phyloP scores from a whole-genome alignment of 1,140 invertebrate genomes.

The Cyclina sinensis region DNA sequence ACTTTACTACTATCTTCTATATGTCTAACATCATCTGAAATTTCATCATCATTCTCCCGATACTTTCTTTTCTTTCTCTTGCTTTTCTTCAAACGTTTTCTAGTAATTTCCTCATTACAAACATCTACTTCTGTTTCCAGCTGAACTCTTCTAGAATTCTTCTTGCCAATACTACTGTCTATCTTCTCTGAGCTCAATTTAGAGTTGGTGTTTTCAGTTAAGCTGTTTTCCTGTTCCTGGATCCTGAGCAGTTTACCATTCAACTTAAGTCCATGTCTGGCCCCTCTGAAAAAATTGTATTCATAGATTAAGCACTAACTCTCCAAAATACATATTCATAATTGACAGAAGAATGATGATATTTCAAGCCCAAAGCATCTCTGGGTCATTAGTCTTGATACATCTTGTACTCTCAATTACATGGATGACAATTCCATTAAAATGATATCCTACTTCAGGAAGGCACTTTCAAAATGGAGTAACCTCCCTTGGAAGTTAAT shows the following conservation, averaged over 20 bases:
- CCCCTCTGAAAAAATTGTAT: constrained; percentile 78
- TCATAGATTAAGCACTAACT: no score
- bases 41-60: neutral
- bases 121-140: no score
- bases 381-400: no score
- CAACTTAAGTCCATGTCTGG: constrained; percentile 85
- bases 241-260: constrained; percentile 85
- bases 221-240: constrained; percentile 82
- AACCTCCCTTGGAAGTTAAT: no score
- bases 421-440: no score
- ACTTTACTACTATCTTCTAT: neutral
- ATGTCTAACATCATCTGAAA: neutral
- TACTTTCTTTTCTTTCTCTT: constrained; percentile 57
- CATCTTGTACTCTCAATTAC: no score
- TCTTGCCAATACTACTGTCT: neutral
- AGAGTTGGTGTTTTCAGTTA: constrained; percentile 84
- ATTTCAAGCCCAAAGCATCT: no score
- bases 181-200: neutral
- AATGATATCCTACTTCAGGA: no score
- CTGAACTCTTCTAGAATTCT: no score
- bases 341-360: no score
- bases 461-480: no score
- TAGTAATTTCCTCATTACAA: neutral
- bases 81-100: constrained; percentile 16
- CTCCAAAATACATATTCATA: no score